These are phyloP conservation scores for Epizoanthus rinbou DNA, from an alignment of 92 coral and sea anemone species.

Conservation along the genomic window DNA sequence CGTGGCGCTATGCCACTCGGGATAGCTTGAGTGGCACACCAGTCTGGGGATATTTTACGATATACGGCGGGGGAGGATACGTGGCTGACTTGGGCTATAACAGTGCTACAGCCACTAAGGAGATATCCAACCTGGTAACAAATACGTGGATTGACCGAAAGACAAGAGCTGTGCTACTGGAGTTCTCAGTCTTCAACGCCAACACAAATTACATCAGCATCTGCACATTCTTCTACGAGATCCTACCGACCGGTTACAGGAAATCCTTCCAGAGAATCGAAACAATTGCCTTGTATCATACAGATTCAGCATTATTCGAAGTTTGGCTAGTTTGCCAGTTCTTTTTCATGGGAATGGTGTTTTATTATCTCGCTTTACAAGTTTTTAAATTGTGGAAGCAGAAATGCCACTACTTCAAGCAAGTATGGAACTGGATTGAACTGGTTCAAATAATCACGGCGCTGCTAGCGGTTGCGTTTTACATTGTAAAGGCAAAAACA, in stretches of 20 bases:
- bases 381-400: constrained; percentile 41
- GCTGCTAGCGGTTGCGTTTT: constrained; percentile 56
- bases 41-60: constrained; percentile 69
- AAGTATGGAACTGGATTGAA: constrained; percentile 78
- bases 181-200: constrained; percentile 72
- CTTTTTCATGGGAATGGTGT: constrained; percentile 33
- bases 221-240: constrained; percentile 66
- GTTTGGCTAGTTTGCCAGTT: constrained; percentile 75
- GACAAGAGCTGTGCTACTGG: constrained; percentile 73
- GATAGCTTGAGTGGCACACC: constrained; percentile 37
- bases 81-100: constrained; percentile 71
- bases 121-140: constrained; percentile 38
- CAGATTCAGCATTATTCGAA: constrained; percentile 64
- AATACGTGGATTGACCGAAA: constrained; percentile 65
- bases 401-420: constrained; percentile 50
- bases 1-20: constrained; percentile 72
- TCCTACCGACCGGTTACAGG: constrained; percentile 65
- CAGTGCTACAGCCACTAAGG: constrained; percentile 17
- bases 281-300: constrained; percentile 63
- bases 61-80: constrained; percentile 76
- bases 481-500: constrained; percentile 68
- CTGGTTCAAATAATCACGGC: constrained; percentile 58
- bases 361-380: constrained; percentile 30
- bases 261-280: constrained; percentile 58
- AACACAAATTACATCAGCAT: constrained; percentile 75